phyloP scores from a whole-genome alignment of 35 echinoderm and acorn worm species.

The Strongylocentrotus purpuratus region DNA sequence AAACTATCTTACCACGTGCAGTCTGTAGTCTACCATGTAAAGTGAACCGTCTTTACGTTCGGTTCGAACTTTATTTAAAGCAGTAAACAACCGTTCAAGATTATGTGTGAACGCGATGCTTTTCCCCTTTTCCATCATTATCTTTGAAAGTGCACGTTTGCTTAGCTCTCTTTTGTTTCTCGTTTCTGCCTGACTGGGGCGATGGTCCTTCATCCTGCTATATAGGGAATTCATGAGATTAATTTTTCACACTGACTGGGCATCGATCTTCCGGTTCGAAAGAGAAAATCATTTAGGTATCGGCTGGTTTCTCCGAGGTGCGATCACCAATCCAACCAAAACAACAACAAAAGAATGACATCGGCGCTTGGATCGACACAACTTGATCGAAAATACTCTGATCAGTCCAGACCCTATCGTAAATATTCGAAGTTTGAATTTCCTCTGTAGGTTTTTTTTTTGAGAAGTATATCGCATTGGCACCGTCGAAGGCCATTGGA shows the following conservation, averaged over 20 bases:
- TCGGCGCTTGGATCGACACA: conserved; percentile 14
- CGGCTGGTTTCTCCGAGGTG: conserved; percentile 29
- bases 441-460: background rate
- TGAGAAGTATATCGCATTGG: background rate
- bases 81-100: background rate
- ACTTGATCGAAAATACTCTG: background rate
- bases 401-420: background rate
- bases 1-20: too few species aligned
- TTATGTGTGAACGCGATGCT: conserved; percentile 2
- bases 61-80: background rate
- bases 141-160: conserved; percentile 9
- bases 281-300: conserved; percentile 39
- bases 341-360: conserved; percentile 10
- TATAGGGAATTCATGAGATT: conserved; percentile 43
- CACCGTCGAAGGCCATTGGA: background rate
- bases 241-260: conserved; percentile 30
- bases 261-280: conserved; percentile 13
- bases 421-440: background rate
- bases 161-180: background rate
- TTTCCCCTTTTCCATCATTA: background rate
- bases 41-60: too few species aligned
- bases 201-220: conserved; percentile 14
- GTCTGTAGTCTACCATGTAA: too few species aligned
- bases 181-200: background rate
- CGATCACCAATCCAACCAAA: conserved; percentile 4